Evolutionary conservation across 2,113 vertebrate species (phyloP), one percentile per base, ranked within the genome.

Genomic region (Okapia johnstoni): DNA sequence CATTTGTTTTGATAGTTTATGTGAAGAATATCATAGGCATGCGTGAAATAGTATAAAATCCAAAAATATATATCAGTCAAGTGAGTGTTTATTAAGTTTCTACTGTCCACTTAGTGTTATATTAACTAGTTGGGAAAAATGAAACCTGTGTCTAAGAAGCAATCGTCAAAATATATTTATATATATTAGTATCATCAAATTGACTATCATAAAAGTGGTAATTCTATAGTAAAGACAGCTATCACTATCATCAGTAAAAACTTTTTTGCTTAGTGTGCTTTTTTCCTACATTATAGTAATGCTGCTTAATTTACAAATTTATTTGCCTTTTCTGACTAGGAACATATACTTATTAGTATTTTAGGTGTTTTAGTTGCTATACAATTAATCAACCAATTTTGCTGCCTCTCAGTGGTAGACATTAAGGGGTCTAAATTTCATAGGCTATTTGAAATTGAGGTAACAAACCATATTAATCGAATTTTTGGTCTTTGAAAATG

Each of bases 1-100:
- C 23, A 77, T 92, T 70, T 91, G 57, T 90, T 95, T 96, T 92
- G 17, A 84, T 70, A 61, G 33, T 92, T 97, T 96, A 85, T 57
- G 6, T 92, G 80, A 90, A 90, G 73, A 90, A 28, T 86, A 73
- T 90, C 46, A 86, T 55, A 92, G 61, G 14, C 11, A 40, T 86
- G 5, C 7, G n/a, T 85, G 83, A 48, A 85, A 77, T 84, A 60
- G 7, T 73, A 43, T 88, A 63, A 79, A 79, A 84, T 66, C 79
- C 2, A 73, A 79, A 89, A 96, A 57, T 93, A 90, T 93, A 12
- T 21, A 84, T 11, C 13, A 88, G 16, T 88, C 8, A 16, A 89
- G 17, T 21, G 85, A 61, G 11, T 70, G 17, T 83, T 93, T 50
- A 50, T 63, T 77, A 93, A 66, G 11, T 80, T 94, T 28, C 48